A percentile compares a stretch with the other conserved stretches of the same genome.
phyloP scores from a whole-genome alignment of 1,140 invertebrate species.

The Drosophila miranda region DNA sequence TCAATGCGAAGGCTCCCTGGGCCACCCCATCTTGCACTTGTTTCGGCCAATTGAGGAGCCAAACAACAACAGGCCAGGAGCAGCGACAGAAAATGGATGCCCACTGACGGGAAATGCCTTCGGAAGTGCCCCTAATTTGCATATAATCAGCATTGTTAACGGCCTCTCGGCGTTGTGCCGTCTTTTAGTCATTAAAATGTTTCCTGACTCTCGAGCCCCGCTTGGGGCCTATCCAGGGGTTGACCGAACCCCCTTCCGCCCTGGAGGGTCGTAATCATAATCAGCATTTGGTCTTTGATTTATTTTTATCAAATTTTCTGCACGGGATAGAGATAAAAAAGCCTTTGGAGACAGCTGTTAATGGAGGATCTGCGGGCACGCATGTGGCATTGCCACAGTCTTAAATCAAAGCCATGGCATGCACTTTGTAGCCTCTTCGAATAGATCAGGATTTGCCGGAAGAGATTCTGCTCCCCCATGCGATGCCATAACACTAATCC shows the following conservation, averaged over 20 bases:
- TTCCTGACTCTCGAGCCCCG: neutral
- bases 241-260: no score
- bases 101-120: conserved; percentile 47
- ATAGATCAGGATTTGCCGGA: conserved; percentile 50
- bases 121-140: conserved; percentile 71
- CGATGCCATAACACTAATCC: conserved; percentile 47
- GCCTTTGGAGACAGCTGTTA: no score
- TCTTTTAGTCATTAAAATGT: conserved; percentile 52
- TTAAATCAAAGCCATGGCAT: conserved; percentile 31
- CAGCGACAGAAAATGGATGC: neutral
- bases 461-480: neutral
- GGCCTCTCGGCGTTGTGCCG: no score
- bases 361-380: no score
- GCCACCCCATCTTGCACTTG: conserved; percentile 12
- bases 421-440: conserved; percentile 52
- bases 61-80: neutral
- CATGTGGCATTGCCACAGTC: no score
- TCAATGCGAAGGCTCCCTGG: conserved; percentile 41
- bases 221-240: no score
- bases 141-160: conserved; percentile 65
- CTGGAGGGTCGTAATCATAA: no score
- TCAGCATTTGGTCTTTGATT: no score
- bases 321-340: no score
- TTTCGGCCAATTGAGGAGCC: conserved; percentile 12
- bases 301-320: no score